Evolutionary conservation across 2,797 vertebrate genomes (phyloP).

Genomic region (Sorex maritimensis): DNA sequence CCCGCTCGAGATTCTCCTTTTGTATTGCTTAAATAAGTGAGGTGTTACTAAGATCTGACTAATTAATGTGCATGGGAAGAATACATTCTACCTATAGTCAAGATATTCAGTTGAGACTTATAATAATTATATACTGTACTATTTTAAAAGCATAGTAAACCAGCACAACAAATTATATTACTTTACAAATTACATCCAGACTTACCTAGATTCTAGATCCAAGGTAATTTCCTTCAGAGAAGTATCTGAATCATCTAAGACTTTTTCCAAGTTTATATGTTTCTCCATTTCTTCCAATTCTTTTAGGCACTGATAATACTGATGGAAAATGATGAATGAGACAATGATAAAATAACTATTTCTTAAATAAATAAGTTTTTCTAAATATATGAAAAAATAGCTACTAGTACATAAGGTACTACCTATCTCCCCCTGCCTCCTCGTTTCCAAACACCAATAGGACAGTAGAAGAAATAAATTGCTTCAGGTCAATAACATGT

Average conservation of each 20-base stretch:
- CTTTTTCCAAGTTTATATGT: slow-evolving; percentile 71
- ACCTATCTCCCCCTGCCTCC: too few species aligned
- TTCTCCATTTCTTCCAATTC: slow-evolving; percentile 88
- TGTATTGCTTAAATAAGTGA: slow-evolving; percentile 38
- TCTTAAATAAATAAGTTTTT: slow-evolving; percentile 68
- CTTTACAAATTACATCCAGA: background rate
- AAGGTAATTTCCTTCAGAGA: slow-evolving; percentile 80
- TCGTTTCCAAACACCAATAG: background rate
- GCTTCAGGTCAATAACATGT: background rate
- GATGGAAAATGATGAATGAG: slow-evolving; percentile 71
- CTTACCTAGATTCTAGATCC: slow-evolving; percentile 88
- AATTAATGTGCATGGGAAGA: slow-evolving; percentile 34
- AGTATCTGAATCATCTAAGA: slow-evolving; percentile 76
- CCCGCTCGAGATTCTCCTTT: background rate
- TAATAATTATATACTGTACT: background rate
- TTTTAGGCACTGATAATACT: slow-evolving; percentile 88
- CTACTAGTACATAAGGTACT: slow-evolving; percentile 23
- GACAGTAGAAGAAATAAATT: background rate
- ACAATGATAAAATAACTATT: slow-evolving; percentile 73
- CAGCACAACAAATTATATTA: slow-evolving; percentile 1
- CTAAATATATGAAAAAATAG: slow-evolving; percentile 12
- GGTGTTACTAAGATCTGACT: slow-evolving; percentile 22
- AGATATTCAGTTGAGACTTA: slow-evolving; percentile 45
- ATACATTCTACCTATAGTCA: background rate
- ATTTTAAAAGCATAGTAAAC: slow-evolving; percentile 27